Percentiles rank a stretch among this genome's conserved stretches.
These are phyloP conservation scores for Notospermus geniculatus DNA, from an alignment of 1,140 invertebrate species.

Conservation along the genomic window DNA sequence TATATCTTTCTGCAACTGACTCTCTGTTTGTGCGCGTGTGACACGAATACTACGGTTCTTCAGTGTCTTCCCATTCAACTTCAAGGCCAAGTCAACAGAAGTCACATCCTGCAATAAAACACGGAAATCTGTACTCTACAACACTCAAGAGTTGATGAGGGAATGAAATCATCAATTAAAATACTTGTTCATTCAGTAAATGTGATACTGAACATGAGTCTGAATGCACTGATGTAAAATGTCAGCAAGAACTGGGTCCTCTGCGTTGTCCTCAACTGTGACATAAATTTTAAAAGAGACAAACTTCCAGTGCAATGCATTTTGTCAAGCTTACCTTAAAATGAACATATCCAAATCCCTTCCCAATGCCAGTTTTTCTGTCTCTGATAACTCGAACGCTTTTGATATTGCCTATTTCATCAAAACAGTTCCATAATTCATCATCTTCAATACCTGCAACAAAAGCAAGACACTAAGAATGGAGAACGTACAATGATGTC, in stretches of 20 bases:
- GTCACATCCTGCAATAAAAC: conserved; percentile 10
- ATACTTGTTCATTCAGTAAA: no score
- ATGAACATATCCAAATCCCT: conserved; percentile 63
- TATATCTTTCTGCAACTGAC: neutral
- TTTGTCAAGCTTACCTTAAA: conserved; percentile 38
- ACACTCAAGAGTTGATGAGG: neutral
- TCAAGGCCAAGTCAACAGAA: conserved; percentile 24
- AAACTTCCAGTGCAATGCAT: neutral
- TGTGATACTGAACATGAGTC: no score
- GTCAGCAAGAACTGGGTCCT: no score
- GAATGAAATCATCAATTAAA: no score
- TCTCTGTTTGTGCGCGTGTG: neutral
- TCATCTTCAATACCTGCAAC: conserved; percentile 61
- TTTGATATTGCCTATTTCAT: conserved; percentile 67
- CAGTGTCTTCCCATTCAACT: conserved; percentile 15
- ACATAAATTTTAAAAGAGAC: no score
- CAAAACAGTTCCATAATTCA: conserved; percentile 65
- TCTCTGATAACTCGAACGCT: conserved; percentile 69
- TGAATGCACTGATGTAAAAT: no score
- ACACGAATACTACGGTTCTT: conserved; percentile 16
- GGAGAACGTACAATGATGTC: no score
- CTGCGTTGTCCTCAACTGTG: no score
- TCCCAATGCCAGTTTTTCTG: conserved; percentile 65
- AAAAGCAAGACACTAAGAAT: no score
- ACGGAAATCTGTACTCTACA: neutral